phyloP scores from a whole-genome alignment of 2,797 vertebrate species.

The Melanotaenia trifasciata region DNA sequence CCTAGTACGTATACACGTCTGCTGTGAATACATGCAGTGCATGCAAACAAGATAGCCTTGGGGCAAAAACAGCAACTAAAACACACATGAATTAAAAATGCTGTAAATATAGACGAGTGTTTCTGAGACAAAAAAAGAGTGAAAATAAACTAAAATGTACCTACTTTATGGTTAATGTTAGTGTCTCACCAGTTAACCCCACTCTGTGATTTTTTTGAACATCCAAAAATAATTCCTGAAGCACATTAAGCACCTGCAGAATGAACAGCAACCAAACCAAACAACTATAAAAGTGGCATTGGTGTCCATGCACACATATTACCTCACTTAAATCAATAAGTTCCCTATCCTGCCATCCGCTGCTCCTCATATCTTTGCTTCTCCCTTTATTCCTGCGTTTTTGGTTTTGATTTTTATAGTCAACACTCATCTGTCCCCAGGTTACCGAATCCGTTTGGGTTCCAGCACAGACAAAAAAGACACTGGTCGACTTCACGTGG shows the following conservation, averaged over 20 bases:
- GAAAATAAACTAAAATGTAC: neutral
- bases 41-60: neutral
- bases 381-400: neutral
- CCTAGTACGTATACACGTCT: neutral
- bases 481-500: conserved; percentile 92
- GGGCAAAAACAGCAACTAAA: neutral
- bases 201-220: neutral
- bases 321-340: conserved; percentile 9
- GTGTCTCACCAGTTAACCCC: neutral
- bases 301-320: conserved; percentile 8
- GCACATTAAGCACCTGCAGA: neutral
- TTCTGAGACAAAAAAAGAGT: neutral
- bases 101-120: neutral
- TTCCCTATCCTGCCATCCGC: neutral
- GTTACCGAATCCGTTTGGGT: conserved; percentile 93
- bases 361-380: neutral
- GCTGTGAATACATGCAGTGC: neutral
- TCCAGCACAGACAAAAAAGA: conserved; percentile 98
- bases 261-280: neutral
- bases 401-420: neutral
- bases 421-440: conserved; percentile 62
- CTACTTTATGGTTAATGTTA: neutral
- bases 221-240: neutral
- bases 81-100: neutral
- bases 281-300: conserved; percentile 14